Evolutionary conservation across 2,113 vertebrate species (phyloP), one percentile per base, ranked within the genome.

Genomic region (Trichechus manatus): DNA sequence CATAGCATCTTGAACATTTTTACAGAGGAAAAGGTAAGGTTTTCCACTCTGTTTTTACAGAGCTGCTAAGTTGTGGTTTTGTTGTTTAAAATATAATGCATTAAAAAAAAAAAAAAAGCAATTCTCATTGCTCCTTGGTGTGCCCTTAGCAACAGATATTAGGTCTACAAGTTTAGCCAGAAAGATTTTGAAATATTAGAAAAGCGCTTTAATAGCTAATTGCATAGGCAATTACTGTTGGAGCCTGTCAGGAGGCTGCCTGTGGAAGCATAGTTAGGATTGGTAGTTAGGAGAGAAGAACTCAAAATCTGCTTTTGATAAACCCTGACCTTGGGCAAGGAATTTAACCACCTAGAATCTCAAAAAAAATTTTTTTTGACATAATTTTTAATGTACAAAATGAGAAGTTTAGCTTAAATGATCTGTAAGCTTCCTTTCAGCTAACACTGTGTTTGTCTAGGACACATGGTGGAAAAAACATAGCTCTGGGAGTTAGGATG

Each of bases 161-260:
- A 63, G 14, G 42, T 87, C 33, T 82, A 11, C 47, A 53, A 74
- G 29, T 88, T 91, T 36, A 89, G 19, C 50, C 44, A 80, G 79
- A 66, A 94, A 36, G 50, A 80, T 70, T 81, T 91, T 53, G 19
- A 78, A 90, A 92, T 91, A 36, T 86, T 93, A 39, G 61, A 85
- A 82, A 81, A 94, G 59, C 74, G 61, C 77, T 90, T 53, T 27
- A 91, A 56, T 83, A 77, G 14, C 85, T 92, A 80, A 87, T 87
- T 87, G 50, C 50, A 75, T 59, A 86, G 31, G 31, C 15, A 86
- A 1, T 83, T 86, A 85, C 78, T 93, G 33, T 3, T 75, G n/a
- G 61, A 68, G 22, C 25, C 36, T 74, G 5, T 17, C 82, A n/a
- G 25, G 68, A 94, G 59, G 56, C 44, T 33, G 81, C 56, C 70